Percentiles rank a stretch among this genome's conserved stretches.
Conservation (phyloP, 2,888 invertebrate species). For the Trichogramma evanescens region DNA sequence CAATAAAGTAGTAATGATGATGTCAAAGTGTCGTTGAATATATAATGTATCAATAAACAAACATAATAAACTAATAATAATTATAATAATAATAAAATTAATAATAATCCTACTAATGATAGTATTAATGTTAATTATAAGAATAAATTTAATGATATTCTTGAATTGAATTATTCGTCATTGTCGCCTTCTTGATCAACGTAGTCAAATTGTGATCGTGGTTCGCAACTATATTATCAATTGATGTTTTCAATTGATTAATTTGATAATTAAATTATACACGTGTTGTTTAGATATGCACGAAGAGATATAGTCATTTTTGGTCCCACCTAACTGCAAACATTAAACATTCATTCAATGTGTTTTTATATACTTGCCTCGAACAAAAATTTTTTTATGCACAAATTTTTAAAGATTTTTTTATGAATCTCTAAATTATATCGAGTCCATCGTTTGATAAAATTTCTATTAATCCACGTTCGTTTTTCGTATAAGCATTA, state of each 20-base stretch:
- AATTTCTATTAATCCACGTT: too few relatives aligned
- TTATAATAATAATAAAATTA: constrained; percentile 3
- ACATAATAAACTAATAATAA: constrained; percentile 40
- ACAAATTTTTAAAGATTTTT: too few relatives aligned
- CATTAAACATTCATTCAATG: constrained; percentile 44
- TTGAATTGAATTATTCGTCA: constrained; percentile 37
- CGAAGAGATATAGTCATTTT: constrained; percentile 48
- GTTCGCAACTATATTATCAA: constrained; percentile 25
- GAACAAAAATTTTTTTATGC: constrained; percentile 1
- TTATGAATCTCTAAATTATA: too few relatives aligned
- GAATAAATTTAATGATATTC: too few relatives aligned
- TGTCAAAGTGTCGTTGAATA: constrained; percentile 39
- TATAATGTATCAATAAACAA: constrained; percentile 46
- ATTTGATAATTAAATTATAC: constrained; percentile 44
- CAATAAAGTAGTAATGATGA: constrained; percentile 31
- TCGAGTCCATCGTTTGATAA: too few relatives aligned
- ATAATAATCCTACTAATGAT: neutral
- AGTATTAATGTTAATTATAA: neutral
- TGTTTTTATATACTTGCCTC: constrained; percentile 16
- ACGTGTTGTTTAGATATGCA: constrained; percentile 47
- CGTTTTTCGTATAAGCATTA: too few relatives aligned
- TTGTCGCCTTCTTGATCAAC: constrained; percentile 29
- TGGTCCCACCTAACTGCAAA: constrained; percentile 49
- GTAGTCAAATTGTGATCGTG: constrained; percentile 4
- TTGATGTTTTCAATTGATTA: constrained; percentile 45